Conservation (phyloP, 2,113 vertebrate genomes). For the Upupa epops region DNA sequence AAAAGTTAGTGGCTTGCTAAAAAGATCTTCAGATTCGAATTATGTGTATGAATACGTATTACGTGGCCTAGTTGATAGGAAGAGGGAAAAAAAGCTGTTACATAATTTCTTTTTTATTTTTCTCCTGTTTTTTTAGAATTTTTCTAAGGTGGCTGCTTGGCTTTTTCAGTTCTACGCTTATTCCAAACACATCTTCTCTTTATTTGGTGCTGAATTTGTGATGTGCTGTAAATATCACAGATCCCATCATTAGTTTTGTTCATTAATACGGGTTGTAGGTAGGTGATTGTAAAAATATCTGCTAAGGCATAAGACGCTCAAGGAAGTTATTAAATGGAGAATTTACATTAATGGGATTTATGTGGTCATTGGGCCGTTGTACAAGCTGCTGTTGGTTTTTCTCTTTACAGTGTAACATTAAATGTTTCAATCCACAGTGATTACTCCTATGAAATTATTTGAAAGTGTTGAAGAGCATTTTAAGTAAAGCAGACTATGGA, state of each 20-base stretch:
- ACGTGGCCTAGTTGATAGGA: not conserved
- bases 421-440: not conserved
- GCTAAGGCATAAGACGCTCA: not conserved
- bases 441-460: not conserved
- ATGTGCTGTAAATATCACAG: not conserved
- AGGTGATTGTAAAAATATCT: not conserved
- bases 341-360: not conserved
- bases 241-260: not conserved
- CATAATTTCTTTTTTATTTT: not conserved
- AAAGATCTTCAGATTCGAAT: not conserved
- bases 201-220: not conserved
- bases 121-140: not conserved
- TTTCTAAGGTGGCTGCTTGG: not conserved
- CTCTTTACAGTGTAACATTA: not conserved
- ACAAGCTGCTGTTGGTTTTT: not conserved
- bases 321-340: not conserved
- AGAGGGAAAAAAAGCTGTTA: not conserved
- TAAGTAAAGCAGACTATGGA: not conserved
- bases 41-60: not conserved
- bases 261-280: not conserved
- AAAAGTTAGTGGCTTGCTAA: not conserved
- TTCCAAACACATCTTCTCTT: too few species aligned
- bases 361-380: not conserved
- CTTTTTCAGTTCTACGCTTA: not conserved
- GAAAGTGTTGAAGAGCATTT: not conserved